A percentile compares a stretch with the other conserved stretches of the same genome.
These are phyloP conservation scores for Stenichneumon culpator DNA, from an alignment of 2,888 invertebrate genomes.

Conservation along the genomic window DNA sequence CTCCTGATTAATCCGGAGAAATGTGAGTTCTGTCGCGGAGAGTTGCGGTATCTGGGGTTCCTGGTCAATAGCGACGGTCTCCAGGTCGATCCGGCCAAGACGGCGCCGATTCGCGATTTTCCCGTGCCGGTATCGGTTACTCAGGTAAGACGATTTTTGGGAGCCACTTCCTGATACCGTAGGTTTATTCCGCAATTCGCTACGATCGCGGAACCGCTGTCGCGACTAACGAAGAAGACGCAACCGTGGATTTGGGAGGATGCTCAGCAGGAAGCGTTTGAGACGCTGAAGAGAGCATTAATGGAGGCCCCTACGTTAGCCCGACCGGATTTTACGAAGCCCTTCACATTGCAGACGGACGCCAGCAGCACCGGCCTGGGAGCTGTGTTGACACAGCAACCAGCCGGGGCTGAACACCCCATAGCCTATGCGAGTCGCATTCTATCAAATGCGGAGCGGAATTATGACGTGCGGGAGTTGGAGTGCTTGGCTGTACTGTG, in stretches of 20 bases:
- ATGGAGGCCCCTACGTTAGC: slow-evolving; percentile 17
- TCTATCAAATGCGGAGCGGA: slow-evolving; percentile 53
- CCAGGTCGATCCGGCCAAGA: background rate
- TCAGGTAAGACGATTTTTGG: slow-evolving; percentile 22
- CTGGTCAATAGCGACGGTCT: background rate
- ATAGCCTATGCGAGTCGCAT: slow-evolving; percentile 64
- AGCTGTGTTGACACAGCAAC: slow-evolving; percentile 47
- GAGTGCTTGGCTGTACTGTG: slow-evolving; percentile 72
- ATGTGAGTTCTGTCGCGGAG: background rate
- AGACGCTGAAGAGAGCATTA: background rate
- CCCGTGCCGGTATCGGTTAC: background rate
- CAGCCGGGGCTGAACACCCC: slow-evolving; percentile 53
- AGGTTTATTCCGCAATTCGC: slow-evolving; percentile 6
- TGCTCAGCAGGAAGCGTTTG: background rate
- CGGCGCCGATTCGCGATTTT: background rate
- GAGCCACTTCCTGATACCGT: slow-evolving; percentile 18
- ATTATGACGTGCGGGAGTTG: slow-evolving; percentile 61
- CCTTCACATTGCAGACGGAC: background rate
- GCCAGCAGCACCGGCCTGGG: slow-evolving; percentile 57
- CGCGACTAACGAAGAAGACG: slow-evolving; percentile 14
- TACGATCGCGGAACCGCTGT: slow-evolving; percentile 4
- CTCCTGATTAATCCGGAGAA: background rate
- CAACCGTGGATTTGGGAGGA: slow-evolving; percentile 20
- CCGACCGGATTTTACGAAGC: slow-evolving; percentile 26
- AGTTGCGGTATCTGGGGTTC: background rate